Conservation (phyloP, 2,113 vertebrate genomes). For the Brachyistius frenatus region DNA sequence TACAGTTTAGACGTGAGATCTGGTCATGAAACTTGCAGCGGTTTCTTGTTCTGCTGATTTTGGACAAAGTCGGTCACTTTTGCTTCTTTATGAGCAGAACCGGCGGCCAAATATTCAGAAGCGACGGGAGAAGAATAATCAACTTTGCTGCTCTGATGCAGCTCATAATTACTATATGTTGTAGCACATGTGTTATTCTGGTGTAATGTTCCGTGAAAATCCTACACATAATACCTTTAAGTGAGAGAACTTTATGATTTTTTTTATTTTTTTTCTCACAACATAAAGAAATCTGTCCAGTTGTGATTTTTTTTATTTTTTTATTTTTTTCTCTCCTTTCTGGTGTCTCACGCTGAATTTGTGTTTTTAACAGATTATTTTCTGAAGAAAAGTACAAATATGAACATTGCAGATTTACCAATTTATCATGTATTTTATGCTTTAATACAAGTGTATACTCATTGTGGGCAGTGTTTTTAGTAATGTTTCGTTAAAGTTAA, state of each 20-base stretch:
- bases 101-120: conserved; percentile 48
- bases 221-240: conserved; percentile 74
- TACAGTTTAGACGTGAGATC: conserved; percentile 33
- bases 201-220: conserved; percentile 51
- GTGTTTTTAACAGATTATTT: conserved; percentile 63
- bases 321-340: conserved; percentile 22
- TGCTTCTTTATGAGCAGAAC: conserved; percentile 41
- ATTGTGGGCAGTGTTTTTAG: conserved; percentile 77
- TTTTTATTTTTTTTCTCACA: conserved; percentile 54
- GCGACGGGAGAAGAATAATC: conserved; percentile 27
- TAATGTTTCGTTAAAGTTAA: conserved; percentile 69
- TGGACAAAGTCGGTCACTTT: conserved; percentile 26
- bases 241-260: conserved; percentile 37
- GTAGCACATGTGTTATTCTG: conserved; percentile 53
- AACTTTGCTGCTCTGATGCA: conserved; percentile 37
- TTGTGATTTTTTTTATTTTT: conserved; percentile 52
- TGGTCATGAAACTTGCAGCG: conserved; percentile 9
- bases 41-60: conserved; percentile 18
- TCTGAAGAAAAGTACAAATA: conserved; percentile 50
- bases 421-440: conserved; percentile 66
- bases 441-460: conserved; percentile 73
- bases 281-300: conserved; percentile 42
- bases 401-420: conserved; percentile 48
- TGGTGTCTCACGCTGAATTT: conserved; percentile 67
- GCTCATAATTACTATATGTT: conserved; percentile 43